A percentile compares a stretch with the other conserved stretches of the same genome.
phyloP scores from a whole-genome alignment of 2,888 invertebrate genomes.

The Agrotis ipsilon region DNA sequence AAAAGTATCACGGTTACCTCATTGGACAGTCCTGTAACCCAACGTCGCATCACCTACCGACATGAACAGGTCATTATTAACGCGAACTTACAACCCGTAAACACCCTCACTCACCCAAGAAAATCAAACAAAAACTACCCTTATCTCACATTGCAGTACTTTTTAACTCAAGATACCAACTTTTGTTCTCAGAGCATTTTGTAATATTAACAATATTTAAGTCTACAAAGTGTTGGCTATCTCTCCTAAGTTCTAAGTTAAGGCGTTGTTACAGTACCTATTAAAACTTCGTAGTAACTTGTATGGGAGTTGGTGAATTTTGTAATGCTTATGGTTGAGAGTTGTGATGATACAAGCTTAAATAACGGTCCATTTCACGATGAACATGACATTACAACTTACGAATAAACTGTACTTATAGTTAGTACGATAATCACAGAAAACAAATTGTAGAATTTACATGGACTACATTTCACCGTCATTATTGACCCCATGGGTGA shows the following conservation, averaged over 20 bases:
- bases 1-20: too few relatives aligned
- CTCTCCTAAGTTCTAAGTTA: slow-evolving; percentile 45
- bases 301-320: slow-evolving; percentile 35
- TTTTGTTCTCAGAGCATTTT: slow-evolving; percentile 31
- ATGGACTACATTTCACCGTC: too few relatives aligned
- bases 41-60: too few relatives aligned
- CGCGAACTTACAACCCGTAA: background rate
- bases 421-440: too few relatives aligned
- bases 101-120: background rate
- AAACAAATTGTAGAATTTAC: too few relatives aligned
- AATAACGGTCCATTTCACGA: background rate
- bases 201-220: slow-evolving; percentile 59
- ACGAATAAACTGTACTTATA: too few relatives aligned
- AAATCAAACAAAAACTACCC: slow-evolving; percentile 6
- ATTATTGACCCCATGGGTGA: too few relatives aligned
- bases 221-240: slow-evolving; percentile 54
- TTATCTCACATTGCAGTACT: slow-evolving; percentile 14
- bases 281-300: slow-evolving; percentile 56
- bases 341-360: background rate
- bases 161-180: slow-evolving; percentile 28
- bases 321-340: slow-evolving; percentile 12
- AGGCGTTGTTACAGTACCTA: slow-evolving; percentile 39
- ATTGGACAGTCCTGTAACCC: too few relatives aligned
- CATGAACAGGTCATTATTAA: background rate
- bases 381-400: too few relatives aligned